These are phyloP conservation scores for Phylloscopus trochiloides DNA, from an alignment of 2,113 vertebrate genomes.

Conservation along the genomic window DNA sequence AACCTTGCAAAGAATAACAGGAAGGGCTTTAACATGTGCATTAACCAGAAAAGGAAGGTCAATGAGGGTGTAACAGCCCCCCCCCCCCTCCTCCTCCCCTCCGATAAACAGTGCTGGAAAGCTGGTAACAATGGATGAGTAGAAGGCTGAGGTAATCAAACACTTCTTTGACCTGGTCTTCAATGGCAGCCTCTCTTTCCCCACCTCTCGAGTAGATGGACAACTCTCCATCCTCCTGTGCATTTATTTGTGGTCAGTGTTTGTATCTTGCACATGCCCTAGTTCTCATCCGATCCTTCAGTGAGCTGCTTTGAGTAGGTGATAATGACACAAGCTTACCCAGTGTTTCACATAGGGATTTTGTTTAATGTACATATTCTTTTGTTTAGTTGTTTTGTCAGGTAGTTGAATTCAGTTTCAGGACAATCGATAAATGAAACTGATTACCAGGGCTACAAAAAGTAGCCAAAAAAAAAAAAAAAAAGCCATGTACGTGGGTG, in stretches of 20 bases:
- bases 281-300: not conserved
- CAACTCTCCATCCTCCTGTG: not conserved
- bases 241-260: not conserved
- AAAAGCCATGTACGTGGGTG: not conserved
- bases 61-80: not conserved
- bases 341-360: not conserved
- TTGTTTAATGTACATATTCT: not conserved
- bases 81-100: no score
- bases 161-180: not conserved
- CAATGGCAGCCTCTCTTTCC: not conserved
- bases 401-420: not conserved
- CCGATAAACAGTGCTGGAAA: not conserved
- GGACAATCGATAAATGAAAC: not conserved
- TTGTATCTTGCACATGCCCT: not conserved
- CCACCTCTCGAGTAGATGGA: not conserved
- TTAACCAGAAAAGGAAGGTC: not conserved
- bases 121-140: not conserved
- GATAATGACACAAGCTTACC: not conserved
- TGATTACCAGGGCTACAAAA: not conserved
- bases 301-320: not conserved
- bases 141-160: not conserved
- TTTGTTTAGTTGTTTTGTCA: not conserved
- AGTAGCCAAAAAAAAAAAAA: not conserved
- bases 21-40: rapidly evolving
- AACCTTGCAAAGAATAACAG: not conserved